Evolutionary conservation across 1,140 invertebrate genomes (phyloP), one percentile per base, ranked within the genome.

Genomic region (Varroa destructor): DNA sequence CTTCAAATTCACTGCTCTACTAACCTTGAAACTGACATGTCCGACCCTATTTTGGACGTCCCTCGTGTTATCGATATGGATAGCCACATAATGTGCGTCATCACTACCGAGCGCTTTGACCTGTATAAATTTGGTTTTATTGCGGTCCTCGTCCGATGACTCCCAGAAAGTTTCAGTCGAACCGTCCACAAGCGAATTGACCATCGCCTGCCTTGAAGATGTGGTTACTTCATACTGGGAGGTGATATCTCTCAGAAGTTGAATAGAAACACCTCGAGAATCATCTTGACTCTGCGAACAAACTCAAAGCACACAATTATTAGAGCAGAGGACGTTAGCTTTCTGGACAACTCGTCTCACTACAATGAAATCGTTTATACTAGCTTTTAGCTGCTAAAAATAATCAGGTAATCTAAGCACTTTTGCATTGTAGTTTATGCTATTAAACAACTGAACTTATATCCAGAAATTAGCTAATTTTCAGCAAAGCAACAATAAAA

Each of bases 121-220:
- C 61, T 67, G 61, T 6, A 90, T 83, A 1, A 81, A 83, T 78
- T 97, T 95, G 1, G 88, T 87, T 79, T 92, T 92, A 78, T 93
- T 93, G 71, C 84, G 77, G 80, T 97, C 93, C 78, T 97, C 94
- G 76, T 98, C 94, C 1, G 93, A 93, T 73, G 92, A 96, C 81
- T 99, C 95, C 95, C 95, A 99, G 80, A 98, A 99, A 0, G 95
- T 98, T 81, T 99, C 95, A 0, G 93, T 97, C 0, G 91, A 93
- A 75, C 88, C 89, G 79, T 98, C 95, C 0, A 87, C 90, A 6
- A 99, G 82, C 77, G 91, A 93, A 1, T 86, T 87, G 37, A 93
- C 86, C 91, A 97, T 94, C 1, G 91, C 91, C 76, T 89, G 89
- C 1, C 93, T 84, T 75, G 92, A 96, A 0, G 93, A 97, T 0